A percentile compares a stretch with the other conserved stretches of the same genome.
These are phyloP conservation scores for Orchestes rusci DNA, from an alignment of 2,888 invertebrate genomes.

Conservation along the genomic window DNA sequence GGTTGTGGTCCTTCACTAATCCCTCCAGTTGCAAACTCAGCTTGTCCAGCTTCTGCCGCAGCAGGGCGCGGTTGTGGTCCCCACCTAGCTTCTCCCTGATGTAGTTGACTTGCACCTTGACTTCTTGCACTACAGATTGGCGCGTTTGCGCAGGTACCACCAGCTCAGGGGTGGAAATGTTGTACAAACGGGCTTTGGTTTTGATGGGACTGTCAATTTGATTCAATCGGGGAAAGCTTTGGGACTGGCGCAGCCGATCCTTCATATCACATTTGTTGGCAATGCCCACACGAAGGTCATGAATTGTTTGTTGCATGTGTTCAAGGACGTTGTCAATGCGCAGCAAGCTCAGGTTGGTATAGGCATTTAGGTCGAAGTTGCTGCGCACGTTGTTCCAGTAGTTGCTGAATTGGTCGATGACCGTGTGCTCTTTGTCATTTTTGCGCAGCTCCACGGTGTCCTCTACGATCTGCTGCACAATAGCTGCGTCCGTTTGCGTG, in stretches of 20 bases:
- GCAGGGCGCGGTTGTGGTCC: conserved; percentile 18
- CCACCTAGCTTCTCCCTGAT: conserved; percentile 28
- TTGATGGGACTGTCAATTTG: conserved; percentile 18
- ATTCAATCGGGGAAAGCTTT: conserved; percentile 20
- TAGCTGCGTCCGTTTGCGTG: conserved; percentile 10
- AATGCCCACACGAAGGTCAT: conserved; percentile 18
- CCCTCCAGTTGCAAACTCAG: conserved; percentile 19
- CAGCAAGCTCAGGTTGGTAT: conserved; percentile 21
- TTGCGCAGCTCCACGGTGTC: conserved; percentile 21
- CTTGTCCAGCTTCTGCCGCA: conserved; percentile 25
- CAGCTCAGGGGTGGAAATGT: conserved; percentile 22
- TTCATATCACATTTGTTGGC: conserved; percentile 20
- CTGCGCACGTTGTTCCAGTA: conserved; percentile 24
- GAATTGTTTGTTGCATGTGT: conserved; percentile 22
- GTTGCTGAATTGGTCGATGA: conserved; percentile 22
- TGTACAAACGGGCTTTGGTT: conserved; percentile 23
- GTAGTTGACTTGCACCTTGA: conserved; percentile 28
- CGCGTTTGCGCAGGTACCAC: conserved; percentile 11
- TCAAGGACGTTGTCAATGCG: conserved; percentile 23
- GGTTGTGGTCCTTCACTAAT: conserved; percentile 21
- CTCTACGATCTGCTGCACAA: conserved; percentile 20
- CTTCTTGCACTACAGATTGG: conserved; percentile 28
- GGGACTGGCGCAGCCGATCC: conserved; percentile 13
- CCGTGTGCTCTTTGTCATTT: conserved; percentile 20
- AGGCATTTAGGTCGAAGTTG: conserved; percentile 18